These are phyloP conservation scores for Hemitrygon akajei DNA, from an alignment of 2,797 vertebrate species.

Conservation along the genomic window DNA sequence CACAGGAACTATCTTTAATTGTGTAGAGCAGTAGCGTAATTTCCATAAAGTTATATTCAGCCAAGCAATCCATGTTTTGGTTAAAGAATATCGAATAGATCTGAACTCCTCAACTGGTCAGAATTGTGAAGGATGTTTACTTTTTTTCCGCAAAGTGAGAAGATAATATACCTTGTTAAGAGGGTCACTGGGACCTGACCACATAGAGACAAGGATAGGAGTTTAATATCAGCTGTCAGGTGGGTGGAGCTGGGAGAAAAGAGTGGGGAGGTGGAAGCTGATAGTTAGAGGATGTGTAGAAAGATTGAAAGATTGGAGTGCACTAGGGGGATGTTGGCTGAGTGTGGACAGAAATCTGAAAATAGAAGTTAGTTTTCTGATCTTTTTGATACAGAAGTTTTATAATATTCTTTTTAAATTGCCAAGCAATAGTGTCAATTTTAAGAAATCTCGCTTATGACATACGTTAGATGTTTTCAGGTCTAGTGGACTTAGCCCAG, in stretches of 20 bases:
- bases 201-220: too few species aligned
- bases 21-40: neutral
- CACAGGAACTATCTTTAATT: too few species aligned
- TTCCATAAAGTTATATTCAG: neutral
- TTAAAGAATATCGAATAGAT: neutral
- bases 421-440: neutral
- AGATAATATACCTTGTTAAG: neutral
- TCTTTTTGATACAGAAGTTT: neutral
- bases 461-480: neutral
- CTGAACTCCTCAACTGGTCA: too few species aligned
- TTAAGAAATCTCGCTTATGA: neutral
- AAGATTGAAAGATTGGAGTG: too few species aligned
- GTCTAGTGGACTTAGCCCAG: neutral
- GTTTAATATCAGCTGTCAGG: too few species aligned
- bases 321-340: neutral
- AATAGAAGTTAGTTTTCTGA: neutral
- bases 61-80: neutral
- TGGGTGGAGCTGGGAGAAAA: neutral
- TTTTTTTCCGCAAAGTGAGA: too few species aligned
- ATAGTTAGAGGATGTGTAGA: too few species aligned
- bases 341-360: neutral
- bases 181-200: neutral
- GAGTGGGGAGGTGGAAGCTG: too few species aligned
- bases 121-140: too few species aligned
- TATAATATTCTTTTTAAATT: neutral